Base-by-base conservation (phyloP, 2,113 vertebrate genomes). In the Brachirus orientalis region DNA sequence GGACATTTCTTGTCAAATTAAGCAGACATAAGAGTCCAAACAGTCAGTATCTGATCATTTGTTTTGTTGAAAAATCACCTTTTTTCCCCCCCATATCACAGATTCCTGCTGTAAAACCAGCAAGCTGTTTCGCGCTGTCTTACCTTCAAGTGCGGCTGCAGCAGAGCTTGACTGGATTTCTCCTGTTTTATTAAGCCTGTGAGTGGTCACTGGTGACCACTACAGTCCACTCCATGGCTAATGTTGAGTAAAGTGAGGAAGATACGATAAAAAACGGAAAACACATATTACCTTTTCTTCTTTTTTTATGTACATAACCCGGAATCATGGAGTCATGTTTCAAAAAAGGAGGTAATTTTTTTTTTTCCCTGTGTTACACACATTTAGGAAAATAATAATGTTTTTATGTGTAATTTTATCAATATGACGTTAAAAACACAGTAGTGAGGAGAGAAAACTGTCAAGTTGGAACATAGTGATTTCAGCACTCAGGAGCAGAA, bases 381-480 rank as follows among this genome's bases (percentile, higher is more conserved):
- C 75, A 77, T 83, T 83, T 60, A 69, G 47, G 77, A 45, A 76
- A 88, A 79, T 54, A 41, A 72, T 63, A 37, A 66, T 62, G 41
- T 40, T 35, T 8, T 13, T 6, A 22, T 43, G 41, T 66, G 81
- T 72, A 57, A 78, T 82, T 85, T 83, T 45, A 70, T 75, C 74
- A 54, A 38, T 51, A 51, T 55, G 17, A 44, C 36, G 67, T 69
- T n/a, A 37, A 37, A n/a, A 54, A 54, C 58, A 56, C 43, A 16
- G 56, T 38, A 14, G 6, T 44, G 33, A 47, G 40, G 50, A 58
- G 28, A 62, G 52, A 68, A 58, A 73, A 50, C 43, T 55, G 79
- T 79, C 74, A 65, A 19, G 73, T 36, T 66, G 64, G 57, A 87
- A 83, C 60, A 80, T 17, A 72, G 85, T 86, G 68, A 88, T 90